Base-by-base conservation (phyloP, 1,140 invertebrate genomes). In the Homarus americanus region DNA sequence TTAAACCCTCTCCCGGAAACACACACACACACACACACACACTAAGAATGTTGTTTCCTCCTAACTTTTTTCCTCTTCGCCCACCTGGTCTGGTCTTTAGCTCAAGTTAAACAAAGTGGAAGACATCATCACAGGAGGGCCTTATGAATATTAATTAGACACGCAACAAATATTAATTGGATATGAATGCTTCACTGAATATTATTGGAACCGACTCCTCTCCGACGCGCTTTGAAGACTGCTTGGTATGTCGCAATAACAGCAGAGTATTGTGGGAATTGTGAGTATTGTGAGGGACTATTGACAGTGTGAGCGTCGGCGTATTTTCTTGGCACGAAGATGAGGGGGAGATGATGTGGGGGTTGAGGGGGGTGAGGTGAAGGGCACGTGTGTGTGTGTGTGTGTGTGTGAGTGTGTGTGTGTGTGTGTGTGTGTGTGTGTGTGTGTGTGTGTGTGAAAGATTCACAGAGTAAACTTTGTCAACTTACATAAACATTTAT, bases 131-230 rank as follows among this genome's bases (percentile, higher is more conserved):
- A 63, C 44, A 63, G n/a, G 53, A 36, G 49, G 32, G 63, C 58
- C 86, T 88, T 79, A 88, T 88, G 86, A 88, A 88, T 88, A 88
- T 49, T 80, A 88, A 88, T 88, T 69, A 88, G 76, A 80, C 86
- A 88, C 34, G 86, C 86, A 72, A 80, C 86, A 88, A 88, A 88
- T 88, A 88, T 88, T 88, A 80, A 88, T 88, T 88, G 86, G 86
- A 88, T 88, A 80, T 80, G 86, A 88, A 88, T 88, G 76, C 76
- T 80, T 72, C 75, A 69, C 49, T 69, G 63, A 80, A 87, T 87
- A 87, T 87, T 87, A 87, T 79, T 87, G 84, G 73, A 66, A 38
- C 72, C 73, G 49, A 58, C 86, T 88, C 76, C 53, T 69, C 63
- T 88, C 76, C 58, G 34, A 69, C 86, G 49, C 86, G 44, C 76